Evolutionary conservation across 2,797 vertebrate genomes (phyloP).

Genomic region (Cirrhinus molitorella): DNA sequence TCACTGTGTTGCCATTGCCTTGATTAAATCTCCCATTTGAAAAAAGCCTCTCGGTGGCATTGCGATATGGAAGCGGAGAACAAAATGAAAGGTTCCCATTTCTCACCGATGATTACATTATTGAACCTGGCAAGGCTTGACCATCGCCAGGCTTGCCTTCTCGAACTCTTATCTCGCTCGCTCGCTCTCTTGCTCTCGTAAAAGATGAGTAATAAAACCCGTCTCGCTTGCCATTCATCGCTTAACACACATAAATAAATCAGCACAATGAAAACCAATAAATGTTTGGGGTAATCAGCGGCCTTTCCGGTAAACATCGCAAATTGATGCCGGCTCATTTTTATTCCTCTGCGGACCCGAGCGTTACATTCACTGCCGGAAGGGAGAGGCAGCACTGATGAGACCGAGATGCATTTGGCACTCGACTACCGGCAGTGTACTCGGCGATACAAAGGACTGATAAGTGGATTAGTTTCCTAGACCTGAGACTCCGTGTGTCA

Average conservation of each 20-base stretch:
- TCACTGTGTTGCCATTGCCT: constrained; percentile 68
- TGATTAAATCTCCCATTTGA: constrained; percentile 75
- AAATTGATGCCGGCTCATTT: constrained; percentile 64
- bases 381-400: constrained; percentile 65
- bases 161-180: constrained; percentile 13
- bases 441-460: constrained; percentile 69
- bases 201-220: constrained; percentile 53
- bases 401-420: constrained; percentile 72
- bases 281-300: constrained; percentile 72
- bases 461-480: constrained; percentile 72
- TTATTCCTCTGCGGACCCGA: constrained; percentile 50
- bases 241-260: constrained; percentile 70
- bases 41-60: constrained; percentile 66
- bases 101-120: constrained; percentile 72
- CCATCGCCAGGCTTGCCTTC: constrained; percentile 58
- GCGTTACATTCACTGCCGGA: constrained; percentile 61
- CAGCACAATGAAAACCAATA: constrained; percentile 71
- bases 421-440: constrained; percentile 68
- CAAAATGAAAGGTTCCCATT: constrained; percentile 72
- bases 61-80: constrained; percentile 54
- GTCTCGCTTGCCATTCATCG: constrained; percentile 59
- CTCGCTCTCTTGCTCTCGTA: constrained; percentile 28
- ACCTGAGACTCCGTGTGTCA: constrained; percentile 48
- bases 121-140: constrained; percentile 70
- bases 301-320: constrained; percentile 69